These are phyloP conservation scores for Peucedramus taeniatus DNA, from an alignment of 2,113 vertebrate genomes.

Conservation along the genomic window DNA sequence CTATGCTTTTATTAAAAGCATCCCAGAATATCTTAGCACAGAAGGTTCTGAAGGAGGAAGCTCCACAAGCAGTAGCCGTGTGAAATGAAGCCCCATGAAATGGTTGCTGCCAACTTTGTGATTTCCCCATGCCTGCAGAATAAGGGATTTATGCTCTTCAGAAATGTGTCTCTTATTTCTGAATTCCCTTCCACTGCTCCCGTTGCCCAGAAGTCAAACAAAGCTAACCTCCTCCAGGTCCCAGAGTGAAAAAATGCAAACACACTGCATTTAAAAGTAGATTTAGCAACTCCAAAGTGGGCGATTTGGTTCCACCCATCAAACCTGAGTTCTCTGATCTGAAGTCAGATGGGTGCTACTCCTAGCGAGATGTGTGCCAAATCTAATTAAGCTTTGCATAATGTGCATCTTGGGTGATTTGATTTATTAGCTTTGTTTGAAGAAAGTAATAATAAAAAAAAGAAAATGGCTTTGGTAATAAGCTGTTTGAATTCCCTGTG, in stretches of 20 bases:
- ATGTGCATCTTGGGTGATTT: conserved; percentile 28
- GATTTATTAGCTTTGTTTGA: conserved; percentile 73
- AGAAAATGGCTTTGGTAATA: conserved; percentile 64
- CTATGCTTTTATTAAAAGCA: not conserved
- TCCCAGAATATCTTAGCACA: not conserved
- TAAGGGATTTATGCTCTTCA: conserved; percentile 18
- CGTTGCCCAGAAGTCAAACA: conserved; percentile 51
- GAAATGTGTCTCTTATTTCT: not conserved
- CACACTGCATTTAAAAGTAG: conserved; percentile 54
- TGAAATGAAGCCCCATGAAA: not conserved
- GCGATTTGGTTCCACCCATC: conserved; percentile 54
- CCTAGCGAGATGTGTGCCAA: conserved; percentile 32
- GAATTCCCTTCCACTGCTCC: conserved; percentile 23
- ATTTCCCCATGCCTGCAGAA: not conserved
- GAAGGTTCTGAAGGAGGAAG: not conserved
- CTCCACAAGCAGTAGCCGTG: not conserved
- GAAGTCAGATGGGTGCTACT: conserved; percentile 39
- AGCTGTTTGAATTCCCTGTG: conserved; percentile 58
- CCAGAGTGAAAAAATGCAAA: conserved; percentile 69
- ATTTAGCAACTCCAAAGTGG: conserved; percentile 64
- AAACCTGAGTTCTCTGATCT: conserved; percentile 64
- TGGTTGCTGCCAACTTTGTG: not conserved
- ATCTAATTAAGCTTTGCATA: conserved; percentile 47
- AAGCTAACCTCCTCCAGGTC: conserved; percentile 41
- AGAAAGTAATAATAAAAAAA: conserved; percentile 67